phyloP scores from a whole-genome alignment of 1,140 invertebrate species.

The Camponotus floridanus region DNA sequence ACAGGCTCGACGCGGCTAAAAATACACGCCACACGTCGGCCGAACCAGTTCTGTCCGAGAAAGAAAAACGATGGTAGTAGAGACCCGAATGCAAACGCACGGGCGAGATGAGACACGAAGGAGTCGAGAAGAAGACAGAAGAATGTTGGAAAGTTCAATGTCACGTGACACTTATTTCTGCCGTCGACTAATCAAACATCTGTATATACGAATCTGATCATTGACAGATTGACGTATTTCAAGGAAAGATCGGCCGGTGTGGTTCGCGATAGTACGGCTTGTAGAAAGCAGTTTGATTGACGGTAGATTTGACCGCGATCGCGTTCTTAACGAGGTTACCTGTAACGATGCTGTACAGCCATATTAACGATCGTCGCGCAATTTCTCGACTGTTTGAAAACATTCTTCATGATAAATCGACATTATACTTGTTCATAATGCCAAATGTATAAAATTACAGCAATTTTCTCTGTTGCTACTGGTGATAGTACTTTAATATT shows the following conservation, averaged over 20 bases:
- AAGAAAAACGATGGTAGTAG: constrained; percentile 49
- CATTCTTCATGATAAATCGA: background rate
- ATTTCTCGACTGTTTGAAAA: constrained; percentile 10
- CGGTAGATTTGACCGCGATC: constrained; percentile 46
- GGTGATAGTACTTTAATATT: background rate
- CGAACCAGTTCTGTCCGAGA: constrained; percentile 73
- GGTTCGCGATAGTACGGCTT: constrained; percentile 21
- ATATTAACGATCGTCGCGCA: constrained; percentile 13
- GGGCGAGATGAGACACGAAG: background rate
- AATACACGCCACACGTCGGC: constrained; percentile 73
- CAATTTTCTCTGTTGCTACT: background rate
- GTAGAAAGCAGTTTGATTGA: constrained; percentile 53
- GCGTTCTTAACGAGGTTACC: constrained; percentile 16
- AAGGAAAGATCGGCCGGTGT: constrained; percentile 29
- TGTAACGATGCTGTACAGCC: background rate
- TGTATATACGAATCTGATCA: background rate
- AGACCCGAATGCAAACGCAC: constrained; percentile 24
- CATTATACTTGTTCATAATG: background rate
- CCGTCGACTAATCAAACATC: constrained; percentile 33
- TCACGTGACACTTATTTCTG: constrained; percentile 52
- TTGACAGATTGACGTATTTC: background rate
- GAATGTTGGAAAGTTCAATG: constrained; percentile 56
- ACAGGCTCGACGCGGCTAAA: constrained; percentile 75
- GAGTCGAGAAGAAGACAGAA: background rate
- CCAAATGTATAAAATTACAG: background rate